Percentiles rank a stretch among this genome's conserved stretches.
Conservation (phyloP, 2,113 vertebrate species). For the Ibidorhyncha struthersii region DNA sequence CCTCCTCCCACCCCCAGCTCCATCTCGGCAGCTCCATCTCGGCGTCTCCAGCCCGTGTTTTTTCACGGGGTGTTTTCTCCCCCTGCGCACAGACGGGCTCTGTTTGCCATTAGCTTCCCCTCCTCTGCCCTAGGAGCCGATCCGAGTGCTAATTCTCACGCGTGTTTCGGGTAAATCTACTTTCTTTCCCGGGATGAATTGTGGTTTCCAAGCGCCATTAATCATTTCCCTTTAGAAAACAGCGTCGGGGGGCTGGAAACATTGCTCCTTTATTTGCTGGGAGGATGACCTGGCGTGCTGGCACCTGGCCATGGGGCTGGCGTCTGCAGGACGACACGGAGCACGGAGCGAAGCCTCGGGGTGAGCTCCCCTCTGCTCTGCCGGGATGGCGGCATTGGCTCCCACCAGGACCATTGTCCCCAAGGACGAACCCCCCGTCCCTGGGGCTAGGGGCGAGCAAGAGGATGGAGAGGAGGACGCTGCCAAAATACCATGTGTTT, state of each 20-base stretch:
- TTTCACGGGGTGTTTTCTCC: not conserved
- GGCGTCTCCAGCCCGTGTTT: not conserved
- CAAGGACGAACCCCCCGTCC: not conserved
- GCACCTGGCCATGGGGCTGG: conserved; percentile 39
- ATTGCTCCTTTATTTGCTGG: conserved; percentile 64
- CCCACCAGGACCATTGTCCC: not conserved
- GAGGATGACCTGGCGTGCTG: conserved; percentile 64
- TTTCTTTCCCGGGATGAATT: conserved; percentile 59
- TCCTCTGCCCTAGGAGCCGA: conserved; percentile 2
- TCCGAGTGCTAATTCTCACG: conserved; percentile 47
- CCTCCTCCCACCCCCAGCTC: not conserved
- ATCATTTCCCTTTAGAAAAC: conserved; percentile 70
- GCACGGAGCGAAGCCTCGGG: not conserved
- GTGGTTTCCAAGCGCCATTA: conserved; percentile 66
- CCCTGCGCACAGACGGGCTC: not conserved
- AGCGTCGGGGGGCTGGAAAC: conserved; percentile 50
- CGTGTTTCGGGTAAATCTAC: conserved; percentile 51
- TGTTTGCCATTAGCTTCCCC: conserved; percentile 38
- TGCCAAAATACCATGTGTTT: fast-evolving
- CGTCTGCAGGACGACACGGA: conserved; percentile 25
- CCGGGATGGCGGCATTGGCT: fast-evolving
- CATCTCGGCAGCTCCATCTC: not conserved
- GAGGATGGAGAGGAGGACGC: not conserved
- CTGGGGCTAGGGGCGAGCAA: not conserved
- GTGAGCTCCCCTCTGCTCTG: not conserved